Conservation (phyloP, 2,888 invertebrate species). For the Ditylenchus weischeri region DNA sequence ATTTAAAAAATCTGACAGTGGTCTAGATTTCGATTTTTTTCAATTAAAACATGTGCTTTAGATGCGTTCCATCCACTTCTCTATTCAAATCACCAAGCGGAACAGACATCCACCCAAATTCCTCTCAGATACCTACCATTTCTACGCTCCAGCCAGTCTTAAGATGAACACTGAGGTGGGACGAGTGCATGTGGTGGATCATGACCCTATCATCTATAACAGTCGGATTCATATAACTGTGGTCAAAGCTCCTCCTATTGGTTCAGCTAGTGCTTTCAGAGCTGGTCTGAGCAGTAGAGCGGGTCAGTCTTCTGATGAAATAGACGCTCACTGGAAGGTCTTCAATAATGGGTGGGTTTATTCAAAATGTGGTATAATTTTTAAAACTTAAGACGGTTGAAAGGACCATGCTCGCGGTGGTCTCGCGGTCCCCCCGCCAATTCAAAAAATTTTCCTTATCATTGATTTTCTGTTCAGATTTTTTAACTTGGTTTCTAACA, state of each 20-base stretch:
- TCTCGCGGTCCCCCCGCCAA: too few species aligned
- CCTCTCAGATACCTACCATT: constrained; percentile 34
- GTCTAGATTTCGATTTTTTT: not conserved
- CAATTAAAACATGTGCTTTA: constrained; percentile 11
- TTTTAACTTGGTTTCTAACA: too few species aligned
- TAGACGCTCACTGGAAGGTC: constrained; percentile 31
- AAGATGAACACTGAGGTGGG: constrained; percentile 41
- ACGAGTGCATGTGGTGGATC: constrained; percentile 31
- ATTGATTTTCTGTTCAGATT: too few species aligned
- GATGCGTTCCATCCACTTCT: constrained; percentile 50
- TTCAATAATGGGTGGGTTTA: constrained; percentile 35
- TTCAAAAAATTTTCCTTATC: too few species aligned
- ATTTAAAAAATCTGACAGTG: too few species aligned
- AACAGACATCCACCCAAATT: constrained; percentile 54
- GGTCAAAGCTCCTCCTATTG: constrained; percentile 5
- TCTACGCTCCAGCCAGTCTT: constrained; percentile 40
- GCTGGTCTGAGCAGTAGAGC: constrained; percentile 2
- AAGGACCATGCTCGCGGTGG: too few species aligned
- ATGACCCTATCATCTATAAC: constrained; percentile 57
- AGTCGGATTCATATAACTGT: constrained; percentile 45
- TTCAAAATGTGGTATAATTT: not conserved
- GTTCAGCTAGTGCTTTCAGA: constrained; percentile 9
- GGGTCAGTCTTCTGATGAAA: constrained; percentile 14
- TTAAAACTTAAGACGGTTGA: too few species aligned
- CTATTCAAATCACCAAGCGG: constrained; percentile 51